phyloP scores from a whole-genome alignment of 2,797 vertebrate species.

The Phrynocephalus guinanensis region DNA sequence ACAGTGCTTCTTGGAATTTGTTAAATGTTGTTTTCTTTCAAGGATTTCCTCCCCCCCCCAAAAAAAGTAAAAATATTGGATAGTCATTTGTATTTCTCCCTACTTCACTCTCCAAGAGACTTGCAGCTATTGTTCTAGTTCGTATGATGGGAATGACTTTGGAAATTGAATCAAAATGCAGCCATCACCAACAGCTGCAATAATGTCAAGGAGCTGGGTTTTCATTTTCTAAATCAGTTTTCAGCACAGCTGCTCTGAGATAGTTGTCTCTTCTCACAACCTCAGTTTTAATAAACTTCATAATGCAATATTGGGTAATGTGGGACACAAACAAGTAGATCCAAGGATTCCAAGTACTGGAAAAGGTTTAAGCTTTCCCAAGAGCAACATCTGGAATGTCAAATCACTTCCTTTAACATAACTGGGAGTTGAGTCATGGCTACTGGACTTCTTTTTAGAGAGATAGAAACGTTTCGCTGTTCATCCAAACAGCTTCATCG shows the following conservation, averaged over 20 bases:
- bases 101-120: background rate
- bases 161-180: background rate
- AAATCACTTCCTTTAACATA: background rate
- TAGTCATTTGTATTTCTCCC: background rate
- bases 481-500: too few species aligned
- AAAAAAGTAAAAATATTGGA: background rate
- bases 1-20: background rate
- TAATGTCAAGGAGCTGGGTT: background rate
- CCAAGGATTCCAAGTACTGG: slow-evolving; percentile 7
- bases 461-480: too few species aligned
- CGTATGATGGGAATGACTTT: background rate
- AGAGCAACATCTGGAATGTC: background rate
- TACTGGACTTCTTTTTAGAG: too few species aligned
- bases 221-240: slow-evolving; percentile 11
- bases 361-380: background rate
- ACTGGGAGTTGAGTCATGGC: too few species aligned
- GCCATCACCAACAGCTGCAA: background rate
- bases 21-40: background rate
- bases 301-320: slow-evolving; percentile 18
- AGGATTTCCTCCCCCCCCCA: background rate
- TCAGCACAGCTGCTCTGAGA: slow-evolving; percentile 6
- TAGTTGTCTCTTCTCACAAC: background rate
- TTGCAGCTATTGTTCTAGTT: background rate
- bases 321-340: background rate
- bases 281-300: slow-evolving; percentile 23